phyloP scores from a whole-genome alignment of 2,797 vertebrate species.

The Cuculus canorus region DNA sequence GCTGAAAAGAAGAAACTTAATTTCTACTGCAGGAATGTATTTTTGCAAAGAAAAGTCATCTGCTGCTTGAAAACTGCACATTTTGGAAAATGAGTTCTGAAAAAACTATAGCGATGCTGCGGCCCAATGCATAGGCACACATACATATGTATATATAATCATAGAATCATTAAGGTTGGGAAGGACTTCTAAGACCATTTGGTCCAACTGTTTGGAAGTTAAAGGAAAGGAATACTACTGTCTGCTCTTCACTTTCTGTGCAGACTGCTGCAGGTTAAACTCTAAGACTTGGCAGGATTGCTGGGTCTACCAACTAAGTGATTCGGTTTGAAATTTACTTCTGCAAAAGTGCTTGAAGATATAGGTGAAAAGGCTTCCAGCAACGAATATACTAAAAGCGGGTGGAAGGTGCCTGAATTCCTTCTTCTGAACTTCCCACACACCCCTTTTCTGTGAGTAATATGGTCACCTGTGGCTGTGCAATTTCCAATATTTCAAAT shows the following conservation, averaged over 20 bases:
- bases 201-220: neutral
- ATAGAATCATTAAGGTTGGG: too few relatives aligned
- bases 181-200: too few relatives aligned
- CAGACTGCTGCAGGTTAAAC: neutral
- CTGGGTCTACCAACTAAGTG: neutral
- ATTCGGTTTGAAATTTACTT: neutral
- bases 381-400: neutral
- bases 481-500: slow-evolving; percentile 20
- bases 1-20: neutral
- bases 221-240: neutral
- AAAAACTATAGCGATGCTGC: neutral
- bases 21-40: neutral
- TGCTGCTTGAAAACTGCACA: neutral
- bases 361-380: neutral
- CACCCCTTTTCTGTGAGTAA: neutral
- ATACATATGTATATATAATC: neutral
- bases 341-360: neutral
- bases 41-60: neutral
- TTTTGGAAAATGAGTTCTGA: neutral
- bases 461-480: neutral
- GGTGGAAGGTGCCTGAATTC: neutral
- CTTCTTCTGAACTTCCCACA: neutral
- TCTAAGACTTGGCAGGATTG: neutral
- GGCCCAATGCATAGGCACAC: neutral
- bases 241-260: neutral